Percentiles rank a stretch among this genome's conserved stretches.
phyloP scores from a whole-genome alignment of 1,140 invertebrate genomes.

The Heliconius eleuchia region DNA sequence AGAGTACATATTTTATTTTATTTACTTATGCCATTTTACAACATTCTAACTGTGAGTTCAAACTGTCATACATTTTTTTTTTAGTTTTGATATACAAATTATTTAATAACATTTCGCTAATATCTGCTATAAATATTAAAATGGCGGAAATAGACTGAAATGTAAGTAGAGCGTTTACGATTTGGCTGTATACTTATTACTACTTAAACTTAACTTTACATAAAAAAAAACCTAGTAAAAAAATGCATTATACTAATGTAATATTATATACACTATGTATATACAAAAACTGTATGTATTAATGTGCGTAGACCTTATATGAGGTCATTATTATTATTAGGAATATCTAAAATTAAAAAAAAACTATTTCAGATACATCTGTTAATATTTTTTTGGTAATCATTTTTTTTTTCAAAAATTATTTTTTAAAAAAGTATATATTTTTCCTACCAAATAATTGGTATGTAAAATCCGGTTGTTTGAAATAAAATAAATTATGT shows the following conservation, averaged over 20 bases:
- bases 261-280: not conserved
- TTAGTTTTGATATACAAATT: no score
- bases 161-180: conserved; percentile 5
- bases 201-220: not conserved
- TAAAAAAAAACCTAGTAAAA: not conserved
- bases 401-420: no score
- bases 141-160: conserved; percentile 8
- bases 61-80: no score
- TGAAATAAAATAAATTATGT: not conserved
- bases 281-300: conserved; percentile 8
- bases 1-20: no score
- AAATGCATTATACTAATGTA: not conserved
- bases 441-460: not conserved
- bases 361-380: no score
- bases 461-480: not conserved
- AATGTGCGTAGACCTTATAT: not conserved
- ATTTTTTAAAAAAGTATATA: not conserved
- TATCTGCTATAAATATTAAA: not conserved
- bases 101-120: not conserved
- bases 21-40: no score
- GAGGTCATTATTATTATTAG: not conserved
- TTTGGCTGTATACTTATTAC: conserved; percentile 9
- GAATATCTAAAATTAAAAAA: no score
- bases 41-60: no score
- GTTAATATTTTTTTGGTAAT: no score